These are phyloP conservation scores for Polyploca ridens DNA, from an alignment of 2,888 invertebrate genomes.

Conservation along the genomic window DNA sequence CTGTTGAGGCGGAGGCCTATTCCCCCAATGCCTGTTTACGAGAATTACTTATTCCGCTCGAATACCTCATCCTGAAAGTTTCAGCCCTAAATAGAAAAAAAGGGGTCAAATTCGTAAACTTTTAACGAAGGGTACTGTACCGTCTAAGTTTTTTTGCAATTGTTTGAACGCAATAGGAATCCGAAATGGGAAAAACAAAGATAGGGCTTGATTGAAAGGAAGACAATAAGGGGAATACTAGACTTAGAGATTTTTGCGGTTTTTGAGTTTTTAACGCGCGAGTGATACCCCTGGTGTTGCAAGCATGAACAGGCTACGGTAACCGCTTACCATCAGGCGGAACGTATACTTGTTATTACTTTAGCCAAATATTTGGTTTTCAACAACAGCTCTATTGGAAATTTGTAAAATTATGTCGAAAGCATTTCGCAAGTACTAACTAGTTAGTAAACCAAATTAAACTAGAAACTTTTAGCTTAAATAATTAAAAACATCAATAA, in stretches of 20 bases:
- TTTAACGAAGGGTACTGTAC: conserved; percentile 10
- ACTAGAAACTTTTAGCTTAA: no score
- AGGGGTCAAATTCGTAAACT: conserved; percentile 15
- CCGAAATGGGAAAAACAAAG: conserved; percentile 1
- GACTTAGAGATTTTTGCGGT: no score
- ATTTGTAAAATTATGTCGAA: no score
- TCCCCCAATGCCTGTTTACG: conserved; percentile 14
- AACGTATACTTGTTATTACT: no score
- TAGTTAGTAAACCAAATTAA: no score
- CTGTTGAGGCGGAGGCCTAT: conserved; percentile 15
- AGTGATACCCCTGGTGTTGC: no score
- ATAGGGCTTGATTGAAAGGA: background rate
- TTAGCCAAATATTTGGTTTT: no score
- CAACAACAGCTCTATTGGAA: background rate
- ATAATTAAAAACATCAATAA: no score
- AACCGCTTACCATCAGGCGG: no score
- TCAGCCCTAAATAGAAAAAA: conserved; percentile 19
- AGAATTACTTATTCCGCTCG: conserved; percentile 28
- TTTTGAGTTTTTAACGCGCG: no score
- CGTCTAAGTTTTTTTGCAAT: conserved; percentile 11
- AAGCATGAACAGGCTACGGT: no score
- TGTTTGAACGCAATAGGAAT: conserved; percentile 8
- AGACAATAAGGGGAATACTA: background rate
- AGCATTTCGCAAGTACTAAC: no score
- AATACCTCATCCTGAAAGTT: conserved; percentile 22